Evolutionary conservation across 2,113 vertebrate genomes (phyloP).

Genomic region (Cephalopholis sonnerati): DNA sequence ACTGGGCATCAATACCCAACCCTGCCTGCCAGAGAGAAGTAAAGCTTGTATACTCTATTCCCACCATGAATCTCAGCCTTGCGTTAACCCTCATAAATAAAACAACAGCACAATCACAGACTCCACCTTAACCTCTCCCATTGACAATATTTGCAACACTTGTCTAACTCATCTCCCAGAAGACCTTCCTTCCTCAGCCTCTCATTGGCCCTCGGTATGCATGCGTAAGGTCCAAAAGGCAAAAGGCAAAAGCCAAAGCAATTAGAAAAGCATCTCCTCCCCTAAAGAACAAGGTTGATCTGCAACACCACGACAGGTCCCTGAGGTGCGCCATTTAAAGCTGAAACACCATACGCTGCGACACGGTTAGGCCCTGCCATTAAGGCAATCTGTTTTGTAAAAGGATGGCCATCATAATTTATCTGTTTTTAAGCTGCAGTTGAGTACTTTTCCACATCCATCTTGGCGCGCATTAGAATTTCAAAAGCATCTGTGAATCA

Average conservation of each 20-base stretch:
- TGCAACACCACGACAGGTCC: constrained; percentile 51
- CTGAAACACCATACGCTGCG: constrained; percentile 33
- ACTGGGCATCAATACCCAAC: constrained; percentile 19
- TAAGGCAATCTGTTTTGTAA: constrained; percentile 72
- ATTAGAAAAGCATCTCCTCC: constrained; percentile 78
- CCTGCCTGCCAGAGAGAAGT: constrained; percentile 21
- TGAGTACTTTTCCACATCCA: constrained; percentile 72
- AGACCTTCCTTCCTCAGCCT: constrained; percentile 41
- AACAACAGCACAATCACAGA: constrained; percentile 58
- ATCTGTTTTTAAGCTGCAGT: constrained; percentile 75
- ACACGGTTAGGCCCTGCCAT: constrained; percentile 49
- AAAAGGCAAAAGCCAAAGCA: constrained; percentile 72
- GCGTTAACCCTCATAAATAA: constrained; percentile 72
- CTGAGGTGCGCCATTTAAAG: constrained; percentile 58
- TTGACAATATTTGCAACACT: constrained; percentile 50
- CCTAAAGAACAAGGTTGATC: constrained; percentile 59
- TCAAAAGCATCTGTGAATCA: constrained; percentile 67
- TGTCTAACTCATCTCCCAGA: constrained; percentile 44
- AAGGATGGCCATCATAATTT: constrained; percentile 53
- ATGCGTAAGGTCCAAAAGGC: constrained; percentile 53
- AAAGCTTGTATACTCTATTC: constrained; percentile 29
- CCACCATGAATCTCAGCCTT: constrained; percentile 47
- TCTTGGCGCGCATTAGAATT: constrained; percentile 75
- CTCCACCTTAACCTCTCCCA: constrained; percentile 55
- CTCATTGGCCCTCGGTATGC: constrained; percentile 35